Conservation (phyloP, 2,888 invertebrate species). For the Copidosoma aretas region DNA sequence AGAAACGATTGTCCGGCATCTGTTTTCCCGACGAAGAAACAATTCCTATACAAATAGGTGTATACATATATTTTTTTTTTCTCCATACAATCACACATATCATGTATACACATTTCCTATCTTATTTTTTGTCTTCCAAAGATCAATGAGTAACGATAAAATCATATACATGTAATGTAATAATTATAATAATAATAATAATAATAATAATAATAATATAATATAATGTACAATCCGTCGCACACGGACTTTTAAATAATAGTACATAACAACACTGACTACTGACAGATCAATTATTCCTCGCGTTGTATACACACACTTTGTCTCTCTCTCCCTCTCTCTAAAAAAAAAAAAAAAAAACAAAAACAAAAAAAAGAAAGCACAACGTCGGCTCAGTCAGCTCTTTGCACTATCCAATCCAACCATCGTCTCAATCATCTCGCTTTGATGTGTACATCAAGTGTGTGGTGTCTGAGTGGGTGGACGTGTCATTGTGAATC, state of each 20-base stretch:
- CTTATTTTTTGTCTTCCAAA: constrained; percentile 4
- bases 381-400: not conserved
- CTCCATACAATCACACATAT: constrained; percentile 7
- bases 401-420: not conserved
- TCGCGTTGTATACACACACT: not conserved
- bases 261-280: too few species aligned
- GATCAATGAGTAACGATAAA: constrained; percentile 32
- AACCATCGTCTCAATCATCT: not conserved
- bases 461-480: not conserved
- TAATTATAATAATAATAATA: too few species aligned
- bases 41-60: too few species aligned
- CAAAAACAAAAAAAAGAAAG: not conserved
- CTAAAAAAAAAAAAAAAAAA: not conserved
- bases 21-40: constrained; percentile 26
- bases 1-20: constrained; percentile 25
- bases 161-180: constrained; percentile 4
- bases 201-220: too few species aligned
- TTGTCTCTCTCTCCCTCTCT: not conserved
- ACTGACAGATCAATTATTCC: not conserved
- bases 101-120: constrained; percentile 10
- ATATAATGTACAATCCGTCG: constrained; percentile 9
- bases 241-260: constrained; percentile 13
- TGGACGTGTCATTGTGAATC: not conserved
- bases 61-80: not conserved
- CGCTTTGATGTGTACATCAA: not conserved